phyloP scores from a whole-genome alignment of 2,888 invertebrate species.

The Calameuta idolon region DNA sequence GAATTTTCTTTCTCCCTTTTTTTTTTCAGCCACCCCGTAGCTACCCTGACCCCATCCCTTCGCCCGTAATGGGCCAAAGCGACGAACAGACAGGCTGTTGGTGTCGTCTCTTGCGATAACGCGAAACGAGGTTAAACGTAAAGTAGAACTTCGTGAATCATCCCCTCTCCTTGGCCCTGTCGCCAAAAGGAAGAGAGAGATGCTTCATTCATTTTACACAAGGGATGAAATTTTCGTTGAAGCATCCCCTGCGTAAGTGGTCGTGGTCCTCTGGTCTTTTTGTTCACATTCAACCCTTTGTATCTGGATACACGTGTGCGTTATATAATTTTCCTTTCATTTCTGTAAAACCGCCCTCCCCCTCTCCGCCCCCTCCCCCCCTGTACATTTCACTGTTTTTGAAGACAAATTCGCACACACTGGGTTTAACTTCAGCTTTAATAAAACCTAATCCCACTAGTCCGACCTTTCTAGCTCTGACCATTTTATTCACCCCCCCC shows the following conservation, averaged over 20 bases:
- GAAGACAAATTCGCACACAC: not conserved
- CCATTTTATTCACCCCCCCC: not conserved
- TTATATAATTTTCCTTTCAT: not conserved
- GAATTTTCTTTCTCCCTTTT: not conserved
- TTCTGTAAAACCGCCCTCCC: not conserved
- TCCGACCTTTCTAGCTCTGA: not conserved
- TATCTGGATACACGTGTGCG: not conserved
- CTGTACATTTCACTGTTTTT: not conserved
- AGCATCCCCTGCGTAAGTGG: not conserved
- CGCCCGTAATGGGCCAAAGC: not conserved
- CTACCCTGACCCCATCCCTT: not conserved
- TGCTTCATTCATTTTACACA: not conserved
- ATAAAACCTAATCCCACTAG: not conserved
- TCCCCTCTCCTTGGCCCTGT: not conserved
- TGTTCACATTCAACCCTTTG: not conserved
- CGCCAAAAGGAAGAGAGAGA: not conserved
- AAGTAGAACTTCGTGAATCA: not conserved
- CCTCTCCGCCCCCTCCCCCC: rapidly evolving
- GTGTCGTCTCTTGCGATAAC: not conserved
- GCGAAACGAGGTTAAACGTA: not conserved
- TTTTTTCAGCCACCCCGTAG: not conserved
- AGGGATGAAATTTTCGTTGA: not conserved
- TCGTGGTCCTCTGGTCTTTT: not conserved
- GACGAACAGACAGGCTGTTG: conserved; percentile 5
- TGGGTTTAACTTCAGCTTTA: not conserved